phyloP scores from a whole-genome alignment of 2,888 invertebrate species.

The Julus scandinavius region DNA sequence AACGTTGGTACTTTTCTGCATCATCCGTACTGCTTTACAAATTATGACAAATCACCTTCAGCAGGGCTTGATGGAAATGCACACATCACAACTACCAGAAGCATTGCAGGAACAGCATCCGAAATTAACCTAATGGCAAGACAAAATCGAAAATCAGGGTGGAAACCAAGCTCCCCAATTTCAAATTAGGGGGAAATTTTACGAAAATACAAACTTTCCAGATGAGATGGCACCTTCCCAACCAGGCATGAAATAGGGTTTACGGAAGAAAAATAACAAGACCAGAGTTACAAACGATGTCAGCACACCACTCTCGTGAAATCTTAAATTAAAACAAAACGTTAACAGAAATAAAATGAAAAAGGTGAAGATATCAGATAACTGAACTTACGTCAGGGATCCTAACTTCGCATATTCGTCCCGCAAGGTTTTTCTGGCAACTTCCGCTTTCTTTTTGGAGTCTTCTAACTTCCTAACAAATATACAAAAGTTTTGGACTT shows the following conservation, averaged over 20 bases:
- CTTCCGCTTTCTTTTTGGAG: constrained; percentile 26
- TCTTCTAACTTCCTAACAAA: background rate
- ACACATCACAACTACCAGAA: constrained; percentile 49
- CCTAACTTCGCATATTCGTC: constrained; percentile 44
- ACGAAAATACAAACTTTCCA: constrained; percentile 44
- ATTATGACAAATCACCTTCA: constrained; percentile 37
- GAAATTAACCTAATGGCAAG: background rate
- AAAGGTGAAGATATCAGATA: background rate
- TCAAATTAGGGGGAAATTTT: background rate
- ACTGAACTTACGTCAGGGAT: background rate
- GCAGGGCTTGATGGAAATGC: constrained; percentile 43
- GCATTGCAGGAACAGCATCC: constrained; percentile 53
- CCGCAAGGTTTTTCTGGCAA: background rate
- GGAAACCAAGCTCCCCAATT: background rate
- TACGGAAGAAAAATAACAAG: constrained; percentile 51
- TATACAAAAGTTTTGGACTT: too few relatives aligned
- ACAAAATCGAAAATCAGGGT: background rate
- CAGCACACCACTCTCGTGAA: constrained; percentile 44
- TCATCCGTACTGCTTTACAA: background rate
- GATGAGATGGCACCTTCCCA: constrained; percentile 50
- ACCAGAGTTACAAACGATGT: background rate
- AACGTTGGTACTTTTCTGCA: background rate
- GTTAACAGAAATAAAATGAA: background rate
- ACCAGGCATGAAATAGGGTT: constrained; percentile 53
- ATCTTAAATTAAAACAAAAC: constrained; percentile 58